phyloP scores from a whole-genome alignment of 2,797 vertebrate species.

The Diplodus sargus region DNA sequence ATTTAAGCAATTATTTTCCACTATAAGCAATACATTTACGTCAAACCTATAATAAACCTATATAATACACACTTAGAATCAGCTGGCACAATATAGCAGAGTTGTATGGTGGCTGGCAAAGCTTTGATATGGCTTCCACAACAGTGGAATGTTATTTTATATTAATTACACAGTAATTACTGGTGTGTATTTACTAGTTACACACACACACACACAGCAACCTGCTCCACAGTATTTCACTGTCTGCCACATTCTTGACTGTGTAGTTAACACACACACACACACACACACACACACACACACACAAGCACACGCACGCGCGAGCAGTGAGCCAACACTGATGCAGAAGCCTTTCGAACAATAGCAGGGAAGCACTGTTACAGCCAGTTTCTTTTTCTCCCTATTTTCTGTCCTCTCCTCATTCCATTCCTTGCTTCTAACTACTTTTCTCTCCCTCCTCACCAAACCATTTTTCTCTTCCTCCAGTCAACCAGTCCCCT shows the following conservation, averaged over 20 bases:
- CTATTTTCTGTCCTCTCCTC: neutral
- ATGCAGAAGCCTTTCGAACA: conserved; percentile 63
- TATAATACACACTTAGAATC: neutral
- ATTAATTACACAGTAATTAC: conserved; percentile 67
- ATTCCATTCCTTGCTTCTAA: conserved; percentile 1
- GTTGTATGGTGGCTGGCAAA: neutral
- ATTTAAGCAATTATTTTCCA: neutral
- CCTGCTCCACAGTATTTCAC: conserved; percentile 41
- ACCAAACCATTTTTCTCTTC: conserved; percentile 8
- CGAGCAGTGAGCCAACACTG: conserved; percentile 46
- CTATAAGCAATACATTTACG: neutral
- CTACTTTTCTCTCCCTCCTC: conserved; percentile 6
- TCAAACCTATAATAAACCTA: too few species aligned
- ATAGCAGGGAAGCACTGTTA: conserved; percentile 60
- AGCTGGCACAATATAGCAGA: neutral
- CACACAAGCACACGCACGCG: conserved; percentile 39
- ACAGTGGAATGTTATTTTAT: conserved; percentile 35
- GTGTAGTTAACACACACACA: conserved; percentile 52
- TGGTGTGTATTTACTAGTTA: conserved; percentile 52
- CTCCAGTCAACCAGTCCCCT: neutral
- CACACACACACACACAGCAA: conserved; percentile 37
- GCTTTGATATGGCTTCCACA: conserved; percentile 31
- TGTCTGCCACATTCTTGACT: conserved; percentile 64
- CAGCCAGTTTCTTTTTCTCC: conserved; percentile 37
- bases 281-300: conserved; percentile 48